Percentiles rank a stretch among this genome's conserved stretches.
Conservation (phyloP, 2,113 vertebrate species). For the Chloebia gouldiae region DNA sequence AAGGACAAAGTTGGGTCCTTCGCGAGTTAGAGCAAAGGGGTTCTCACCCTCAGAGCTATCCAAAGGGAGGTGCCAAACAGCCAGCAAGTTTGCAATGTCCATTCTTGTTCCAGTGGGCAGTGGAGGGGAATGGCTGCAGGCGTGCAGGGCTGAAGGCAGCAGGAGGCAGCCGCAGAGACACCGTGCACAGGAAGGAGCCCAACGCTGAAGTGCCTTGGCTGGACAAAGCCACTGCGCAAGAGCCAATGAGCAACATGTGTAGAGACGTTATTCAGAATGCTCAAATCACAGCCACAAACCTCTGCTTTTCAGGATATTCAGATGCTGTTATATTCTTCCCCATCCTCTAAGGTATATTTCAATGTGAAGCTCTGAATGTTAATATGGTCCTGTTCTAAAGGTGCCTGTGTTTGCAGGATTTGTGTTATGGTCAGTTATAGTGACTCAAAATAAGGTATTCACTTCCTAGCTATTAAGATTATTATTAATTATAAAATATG, state of each 20-base stretch:
- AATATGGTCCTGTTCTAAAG: not conserved
- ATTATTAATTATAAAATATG: not conserved
- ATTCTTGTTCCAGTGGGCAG: accelerated
- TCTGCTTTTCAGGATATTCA: not conserved
- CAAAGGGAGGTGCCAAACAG: not conserved
- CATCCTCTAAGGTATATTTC: not conserved
- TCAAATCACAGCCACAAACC: not conserved
- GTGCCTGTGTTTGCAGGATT: not conserved
- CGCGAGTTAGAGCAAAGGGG: not conserved
- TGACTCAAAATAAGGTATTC: not conserved
- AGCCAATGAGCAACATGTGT: not conserved
- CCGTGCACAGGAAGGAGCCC: accelerated
- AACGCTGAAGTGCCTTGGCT: not conserved
- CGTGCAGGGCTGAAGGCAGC: not conserved
- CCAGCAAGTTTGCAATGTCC: not conserved
- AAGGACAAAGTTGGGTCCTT: not conserved
- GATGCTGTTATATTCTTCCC: not conserved
- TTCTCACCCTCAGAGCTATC: not conserved
- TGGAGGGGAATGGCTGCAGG: not conserved
- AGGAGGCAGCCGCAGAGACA: not conserved
- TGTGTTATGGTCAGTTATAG: not conserved
- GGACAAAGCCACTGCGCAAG: not conserved
- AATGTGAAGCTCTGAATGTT: not conserved
- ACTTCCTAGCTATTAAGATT: not conserved
- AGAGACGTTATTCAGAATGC: not conserved